Percentiles rank a stretch among this genome's conserved stretches.
Conservation (phyloP, 1,140 invertebrate genomes). For the Solenopsis fugax region DNA sequence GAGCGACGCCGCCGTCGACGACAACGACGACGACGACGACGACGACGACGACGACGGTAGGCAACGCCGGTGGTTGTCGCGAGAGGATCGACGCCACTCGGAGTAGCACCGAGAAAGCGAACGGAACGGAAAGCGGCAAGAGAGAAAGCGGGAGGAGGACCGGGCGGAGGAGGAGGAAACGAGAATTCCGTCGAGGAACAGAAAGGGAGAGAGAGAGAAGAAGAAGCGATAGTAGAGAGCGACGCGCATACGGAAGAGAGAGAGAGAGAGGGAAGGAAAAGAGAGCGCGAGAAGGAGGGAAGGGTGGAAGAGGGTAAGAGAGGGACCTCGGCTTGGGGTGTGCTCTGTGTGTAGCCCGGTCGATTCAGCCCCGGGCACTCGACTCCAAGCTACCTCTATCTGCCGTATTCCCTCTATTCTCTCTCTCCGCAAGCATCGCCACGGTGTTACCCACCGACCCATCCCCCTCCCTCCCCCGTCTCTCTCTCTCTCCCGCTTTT, state of each 20-base stretch:
- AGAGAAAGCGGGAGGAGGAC: slow-evolving; percentile 39
- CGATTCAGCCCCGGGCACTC: slow-evolving; percentile 83
- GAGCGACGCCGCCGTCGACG: slow-evolving; percentile 17
- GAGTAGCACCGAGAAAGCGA: slow-evolving; percentile 45
- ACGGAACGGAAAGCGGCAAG: slow-evolving; percentile 61
- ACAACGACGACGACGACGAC: not conserved
- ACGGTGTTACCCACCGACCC: slow-evolving; percentile 75
- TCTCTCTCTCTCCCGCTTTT: slow-evolving; percentile 19
- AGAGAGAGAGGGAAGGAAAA: slow-evolving; percentile 73
- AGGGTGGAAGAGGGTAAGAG: slow-evolving; percentile 77
- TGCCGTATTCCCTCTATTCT: slow-evolving; percentile 82
- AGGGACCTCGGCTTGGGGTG: slow-evolving; percentile 81
- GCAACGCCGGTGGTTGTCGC: slow-evolving; percentile 63
- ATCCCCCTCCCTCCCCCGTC: slow-evolving; percentile 44
- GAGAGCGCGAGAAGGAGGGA: slow-evolving; percentile 60
- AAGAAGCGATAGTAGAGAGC: slow-evolving; percentile 77
- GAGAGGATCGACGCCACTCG: slow-evolving; percentile 62
- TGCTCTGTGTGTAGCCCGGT: slow-evolving; percentile 85
- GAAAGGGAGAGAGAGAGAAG: slow-evolving; percentile 54
- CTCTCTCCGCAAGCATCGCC: slow-evolving; percentile 77
- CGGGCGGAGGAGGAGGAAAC: not conserved
- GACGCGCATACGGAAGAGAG: slow-evolving; percentile 74
- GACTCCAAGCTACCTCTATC: slow-evolving; percentile 83
- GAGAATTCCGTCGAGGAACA: slow-evolving; percentile 39
- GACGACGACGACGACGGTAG: slow-evolving; percentile 41